A percentile compares a stretch with the other conserved stretches of the same genome.
phyloP scores from a whole-genome alignment of 2,888 invertebrate genomes.

The Patella ulyssiponensis region DNA sequence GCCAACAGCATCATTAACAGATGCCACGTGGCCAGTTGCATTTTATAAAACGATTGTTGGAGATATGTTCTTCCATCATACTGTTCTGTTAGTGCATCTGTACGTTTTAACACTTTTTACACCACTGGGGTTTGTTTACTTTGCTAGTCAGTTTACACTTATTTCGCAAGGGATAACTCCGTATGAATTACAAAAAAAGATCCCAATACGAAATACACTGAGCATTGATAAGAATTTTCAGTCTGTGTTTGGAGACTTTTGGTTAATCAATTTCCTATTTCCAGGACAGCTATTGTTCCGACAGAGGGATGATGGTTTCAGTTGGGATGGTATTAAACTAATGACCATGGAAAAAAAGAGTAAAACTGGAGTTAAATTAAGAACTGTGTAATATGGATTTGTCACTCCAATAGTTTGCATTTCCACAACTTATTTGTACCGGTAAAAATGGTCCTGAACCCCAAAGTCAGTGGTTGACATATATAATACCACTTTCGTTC shows the following conservation, averaged over 20 bases:
- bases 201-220: slow-evolving; percentile 42
- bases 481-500: too few species aligned
- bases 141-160: slow-evolving; percentile 37
- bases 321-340: slow-evolving; percentile 51
- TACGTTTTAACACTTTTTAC: slow-evolving; percentile 43
- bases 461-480: too few species aligned
- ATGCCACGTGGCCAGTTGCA: slow-evolving; percentile 45
- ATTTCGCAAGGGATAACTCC: slow-evolving; percentile 46
- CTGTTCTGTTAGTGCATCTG: slow-evolving; percentile 46
- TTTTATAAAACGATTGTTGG: slow-evolving; percentile 40
- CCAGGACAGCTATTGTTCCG: slow-evolving; percentile 54
- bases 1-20: slow-evolving; percentile 38
- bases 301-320: slow-evolving; percentile 50
- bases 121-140: slow-evolving; percentile 44
- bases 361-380: too few species aligned
- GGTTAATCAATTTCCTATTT: slow-evolving; percentile 55
- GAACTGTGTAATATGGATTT: too few species aligned
- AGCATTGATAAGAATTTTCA: slow-evolving; percentile 43
- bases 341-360: background rate
- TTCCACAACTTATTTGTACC: too few species aligned
- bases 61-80: slow-evolving; percentile 31
- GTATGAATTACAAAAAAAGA: slow-evolving; percentile 47
- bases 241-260: slow-evolving; percentile 58
- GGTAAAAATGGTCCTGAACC: too few species aligned
- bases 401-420: too few species aligned